A percentile compares a stretch with the other conserved stretches of the same genome.
These are phyloP conservation scores for Oreochromis grahami DNA, from an alignment of 2,797 vertebrate species.

Conservation along the genomic window DNA sequence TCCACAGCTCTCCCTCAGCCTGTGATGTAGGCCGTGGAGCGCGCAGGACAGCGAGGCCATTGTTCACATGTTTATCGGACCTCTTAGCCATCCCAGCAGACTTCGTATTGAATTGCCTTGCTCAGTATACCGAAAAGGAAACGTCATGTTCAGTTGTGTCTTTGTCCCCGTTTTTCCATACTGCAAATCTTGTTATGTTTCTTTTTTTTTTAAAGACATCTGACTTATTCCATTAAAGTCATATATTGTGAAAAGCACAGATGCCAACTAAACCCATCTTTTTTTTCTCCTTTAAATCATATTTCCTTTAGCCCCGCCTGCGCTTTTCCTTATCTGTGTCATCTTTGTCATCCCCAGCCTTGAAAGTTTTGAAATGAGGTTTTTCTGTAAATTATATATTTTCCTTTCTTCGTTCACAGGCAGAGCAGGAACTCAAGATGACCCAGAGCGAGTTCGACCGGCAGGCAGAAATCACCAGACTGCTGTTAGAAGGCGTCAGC, in stretches of 20 bases:
- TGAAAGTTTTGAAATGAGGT: not conserved
- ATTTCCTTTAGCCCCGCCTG: not conserved
- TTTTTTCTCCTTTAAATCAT: not conserved
- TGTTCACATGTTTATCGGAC: slow-evolving; percentile 35
- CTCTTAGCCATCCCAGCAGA: slow-evolving; percentile 16
- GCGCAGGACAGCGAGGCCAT: slow-evolving; percentile 9
- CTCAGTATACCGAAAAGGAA: slow-evolving; percentile 27
- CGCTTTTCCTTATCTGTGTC: not conserved
- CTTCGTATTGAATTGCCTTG: not conserved
- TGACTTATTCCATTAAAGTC: not conserved
- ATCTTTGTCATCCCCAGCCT: not conserved
- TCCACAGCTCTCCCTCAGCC: not conserved
- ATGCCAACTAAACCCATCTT: not conserved
- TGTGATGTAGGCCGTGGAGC: not conserved
- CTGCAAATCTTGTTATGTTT: not conserved
- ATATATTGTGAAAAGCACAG: not conserved
- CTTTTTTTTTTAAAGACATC: not conserved
- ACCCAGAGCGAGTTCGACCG: slow-evolving; percentile 98
- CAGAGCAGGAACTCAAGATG: slow-evolving; percentile 96
- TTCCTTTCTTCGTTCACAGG: slow-evolving; percentile 66
- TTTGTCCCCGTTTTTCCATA: not conserved
- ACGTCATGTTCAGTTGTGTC: not conserved
- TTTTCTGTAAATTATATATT: not conserved
- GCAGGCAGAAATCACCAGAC: slow-evolving; percentile 96
- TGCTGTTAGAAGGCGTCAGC: slow-evolving; percentile 94